Base-by-base conservation (phyloP, 2,797 vertebrate genomes). In the Nothura maculosa region DNA sequence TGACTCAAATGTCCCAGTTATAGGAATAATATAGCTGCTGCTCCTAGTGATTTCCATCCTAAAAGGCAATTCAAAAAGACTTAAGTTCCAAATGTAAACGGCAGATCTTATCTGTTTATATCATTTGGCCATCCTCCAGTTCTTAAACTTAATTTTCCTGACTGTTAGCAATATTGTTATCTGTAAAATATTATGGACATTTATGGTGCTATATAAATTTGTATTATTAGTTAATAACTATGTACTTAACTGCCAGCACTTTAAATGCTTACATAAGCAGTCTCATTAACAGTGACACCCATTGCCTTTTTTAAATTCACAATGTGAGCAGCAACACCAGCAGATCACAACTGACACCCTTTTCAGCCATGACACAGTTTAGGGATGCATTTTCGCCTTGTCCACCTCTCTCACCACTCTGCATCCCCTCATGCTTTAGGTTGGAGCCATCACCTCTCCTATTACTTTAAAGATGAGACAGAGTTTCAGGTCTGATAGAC, bases 171-270 rank as follows among this genome's bases (percentile, higher is more conserved):
- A 93, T 87, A 92, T 6, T 64, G n/a, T 75, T 96, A 93, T 92
- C 81, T 89, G 27, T 73, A 72, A 94, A 93, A 43, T 75, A 22
- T 40, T 52, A 61, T 48, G 63, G 67, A 81, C 64, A 34, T 94
- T 94, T 94, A 94, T 81, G 62, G 66, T 63, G 40, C 80, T 73
- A 48, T 74, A 96, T 83, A 89, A 94, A 81, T 81, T 52, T 17
- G 38, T 83, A 81, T 73, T 76, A 91, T 85, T 85, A 93, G 93
- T 94, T 85, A 91, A 92, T 93, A 94, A 93, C 93, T 85, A 42
- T 69, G 19, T 72, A 63, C 42, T 85, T 60, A 58, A 58, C 19
- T 48, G 47, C 60, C 43, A n/a, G 32, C 60, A 76, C 72, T 94
- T 94, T 83, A 94, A 95, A 81, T 40, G 63, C 48, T 75, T 75